A percentile compares a stretch with the other conserved stretches of the same genome.
Evolutionary conservation across 1,140 invertebrate species (phyloP).

Genomic region (Cotesia typhae): DNA sequence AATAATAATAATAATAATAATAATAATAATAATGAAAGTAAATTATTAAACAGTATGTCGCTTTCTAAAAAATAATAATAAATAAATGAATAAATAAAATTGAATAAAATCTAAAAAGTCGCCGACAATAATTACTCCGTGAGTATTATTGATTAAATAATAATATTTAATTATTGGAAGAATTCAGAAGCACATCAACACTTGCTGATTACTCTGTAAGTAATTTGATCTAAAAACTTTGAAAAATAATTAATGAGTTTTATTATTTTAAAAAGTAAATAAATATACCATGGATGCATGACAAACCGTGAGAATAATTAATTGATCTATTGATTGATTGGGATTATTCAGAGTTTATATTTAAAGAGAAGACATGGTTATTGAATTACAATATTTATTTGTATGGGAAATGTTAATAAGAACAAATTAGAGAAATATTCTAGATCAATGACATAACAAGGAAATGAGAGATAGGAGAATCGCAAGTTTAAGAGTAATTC

Average conservation of each 20-base stretch:
- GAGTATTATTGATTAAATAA: conserved; percentile 7
- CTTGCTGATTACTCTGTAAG: conserved; percentile 15
- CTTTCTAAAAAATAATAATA: too few species aligned
- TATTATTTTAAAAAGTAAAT: neutral
- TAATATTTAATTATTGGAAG: neutral
- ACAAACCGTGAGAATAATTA: neutral
- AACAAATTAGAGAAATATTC: too few species aligned
- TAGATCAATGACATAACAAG: conserved; percentile 5
- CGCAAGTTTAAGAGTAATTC: neutral
- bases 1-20: too few species aligned
- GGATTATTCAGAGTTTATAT: too few species aligned
- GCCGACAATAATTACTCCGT: conserved; percentile 1
- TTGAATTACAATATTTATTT: neutral
- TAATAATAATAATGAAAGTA: neutral
- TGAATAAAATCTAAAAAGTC: neutral
- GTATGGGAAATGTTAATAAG: too few species aligned
- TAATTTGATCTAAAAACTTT: neutral
- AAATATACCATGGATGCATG: neutral
- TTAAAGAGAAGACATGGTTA: too few species aligned
- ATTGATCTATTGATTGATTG: neutral
- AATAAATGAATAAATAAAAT: neutral
- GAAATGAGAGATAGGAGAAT: conserved; percentile 14
- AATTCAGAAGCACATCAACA: conserved; percentile 4
- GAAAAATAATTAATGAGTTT: neutral
- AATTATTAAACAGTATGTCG: too few species aligned